Evolutionary conservation across 2,888 invertebrate species (phyloP), one percentile per base, ranked within the genome.

Genomic region (Himalopsyche japonica): DNA sequence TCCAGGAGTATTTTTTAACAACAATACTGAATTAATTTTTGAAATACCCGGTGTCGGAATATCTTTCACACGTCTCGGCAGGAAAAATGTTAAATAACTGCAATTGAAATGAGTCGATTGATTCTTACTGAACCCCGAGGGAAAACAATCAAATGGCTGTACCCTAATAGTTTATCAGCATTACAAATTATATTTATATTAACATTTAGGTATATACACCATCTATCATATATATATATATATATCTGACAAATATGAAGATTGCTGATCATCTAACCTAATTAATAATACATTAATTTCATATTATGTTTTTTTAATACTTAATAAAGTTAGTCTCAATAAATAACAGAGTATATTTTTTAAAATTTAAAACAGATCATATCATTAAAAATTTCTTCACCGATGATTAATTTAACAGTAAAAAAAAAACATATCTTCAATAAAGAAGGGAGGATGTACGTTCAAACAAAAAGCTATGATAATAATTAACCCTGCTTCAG

Each of bases 251-350:
- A 70, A 70, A 27, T 8, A 70, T 70, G 70, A 70, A 70, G 27
- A 70, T 70, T 70, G 70, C 70, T 30, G 70, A 30, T 70, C 27
- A 15, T 15, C 70, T 70, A 70, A 30, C 27, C 70, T 70, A 70
- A 24, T 15, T 27, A n/a, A n/a, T n/a, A n/a, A 64, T 70, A 70
- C 70, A 70, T 12, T 70, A 27, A 70, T 70, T 70, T 70, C 70
- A 57, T 24, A 57, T 57, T 70, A 70, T 70, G 5, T 70, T 70
- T 70, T 70, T 70, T 70, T 70, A 70, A 70, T 70, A 70, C 70
- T 70, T 70, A 70, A 70, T 70, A 70, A 70, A 70, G 70, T 70
- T 70, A 70, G 70, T 70, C 70, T 70, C 70, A 70, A 70, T 70
- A 70, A 70, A 70, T 70, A 70, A 70, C 70, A 27, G 70, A 70